Base-by-base conservation (phyloP, 2,113 vertebrate species). In the Tamias sibiricus region DNA sequence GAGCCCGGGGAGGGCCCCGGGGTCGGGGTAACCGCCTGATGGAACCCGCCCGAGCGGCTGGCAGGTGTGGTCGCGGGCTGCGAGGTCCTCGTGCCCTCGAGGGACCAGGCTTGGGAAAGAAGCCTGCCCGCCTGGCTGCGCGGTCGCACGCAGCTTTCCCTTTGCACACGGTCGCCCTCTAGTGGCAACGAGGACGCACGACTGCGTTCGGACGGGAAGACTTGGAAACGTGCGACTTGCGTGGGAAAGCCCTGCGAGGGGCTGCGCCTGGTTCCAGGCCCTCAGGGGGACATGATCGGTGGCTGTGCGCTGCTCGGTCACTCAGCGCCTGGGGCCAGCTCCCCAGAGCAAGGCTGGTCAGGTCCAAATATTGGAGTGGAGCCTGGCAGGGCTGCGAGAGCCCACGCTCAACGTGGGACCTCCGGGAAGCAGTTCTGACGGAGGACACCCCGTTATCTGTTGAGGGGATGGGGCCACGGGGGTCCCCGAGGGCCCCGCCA, bases 131-230 rank as follows among this genome's bases (percentile, higher is more conserved):
- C 66, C 35, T 3, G 72, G 37, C 13, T 3, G 4, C 3, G 30
- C 4, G 14, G 30, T 35, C 59, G 16, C 7, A 0, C 11, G 12
- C 11, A 0, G 77, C 79, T 81, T 22, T 87, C 6, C n/a, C 85
- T 54, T 57, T 42, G 75, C 95, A 9, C 87, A 11, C 79, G 19
- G 85, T 68, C 52, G 92, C 96, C 97, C 90, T 89, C 97, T 95
- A 86, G 97, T 69, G 97, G 22, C 95, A 4, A 10, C 8, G 19
- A 30, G 17, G 17, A 26, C 2, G n/a, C 1, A 68, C 83, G 47
- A 0, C 72, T 16, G 12, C 12, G 9, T 16, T 47, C 85, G 2
- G 13, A 32, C 5, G 14, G 4, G 75, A 37, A 30, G 35, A 17
- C n/a, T 10, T 1, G 83, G 44, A 66, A 49, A 4, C 1, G 71